These are phyloP conservation scores for Lamellibrachia columna DNA, from an alignment of 2,888 invertebrate genomes.

Conservation along the genomic window DNA sequence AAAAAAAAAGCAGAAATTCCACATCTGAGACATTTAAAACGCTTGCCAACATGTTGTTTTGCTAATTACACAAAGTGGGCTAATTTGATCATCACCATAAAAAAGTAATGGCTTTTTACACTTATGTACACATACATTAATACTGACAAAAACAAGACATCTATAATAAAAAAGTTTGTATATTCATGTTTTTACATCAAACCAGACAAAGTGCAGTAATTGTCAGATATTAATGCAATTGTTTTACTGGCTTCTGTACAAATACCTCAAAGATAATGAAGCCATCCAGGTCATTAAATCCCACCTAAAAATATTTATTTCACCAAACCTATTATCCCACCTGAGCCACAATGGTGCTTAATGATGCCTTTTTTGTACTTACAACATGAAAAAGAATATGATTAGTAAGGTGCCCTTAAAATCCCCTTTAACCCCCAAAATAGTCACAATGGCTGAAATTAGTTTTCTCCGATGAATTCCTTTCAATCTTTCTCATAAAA, in stretches of 20 bases:
- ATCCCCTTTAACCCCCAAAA: not conserved
- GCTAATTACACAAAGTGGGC: not conserved
- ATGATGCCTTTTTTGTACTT: not conserved
- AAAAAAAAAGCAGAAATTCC: not conserved
- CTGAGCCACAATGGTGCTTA: not conserved
- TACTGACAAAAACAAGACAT: not conserved
- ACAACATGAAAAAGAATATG: not conserved
- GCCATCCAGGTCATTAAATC: not conserved
- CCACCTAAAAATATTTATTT: not conserved
- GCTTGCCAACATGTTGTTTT: not conserved
- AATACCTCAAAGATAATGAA: not conserved
- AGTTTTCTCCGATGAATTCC: not conserved
- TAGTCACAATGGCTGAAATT: not conserved
- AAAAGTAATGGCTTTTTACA: not conserved
- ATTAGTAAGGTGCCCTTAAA: not conserved
- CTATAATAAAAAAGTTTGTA: not conserved
- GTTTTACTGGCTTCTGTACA: no score
- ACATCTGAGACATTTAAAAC: not conserved
- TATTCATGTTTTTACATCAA: not conserved
- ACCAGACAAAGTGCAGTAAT: not conserved
- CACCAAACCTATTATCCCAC: not conserved
- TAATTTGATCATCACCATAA: not conserved
- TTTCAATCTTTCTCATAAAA: not conserved
- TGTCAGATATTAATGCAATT: not conserved
- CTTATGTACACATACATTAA: not conserved